A percentile compares a stretch with the other conserved stretches of the same genome.
These are phyloP conservation scores for Saxidomus purpurata DNA, from an alignment of 1,140 invertebrate genomes.

Conservation along the genomic window DNA sequence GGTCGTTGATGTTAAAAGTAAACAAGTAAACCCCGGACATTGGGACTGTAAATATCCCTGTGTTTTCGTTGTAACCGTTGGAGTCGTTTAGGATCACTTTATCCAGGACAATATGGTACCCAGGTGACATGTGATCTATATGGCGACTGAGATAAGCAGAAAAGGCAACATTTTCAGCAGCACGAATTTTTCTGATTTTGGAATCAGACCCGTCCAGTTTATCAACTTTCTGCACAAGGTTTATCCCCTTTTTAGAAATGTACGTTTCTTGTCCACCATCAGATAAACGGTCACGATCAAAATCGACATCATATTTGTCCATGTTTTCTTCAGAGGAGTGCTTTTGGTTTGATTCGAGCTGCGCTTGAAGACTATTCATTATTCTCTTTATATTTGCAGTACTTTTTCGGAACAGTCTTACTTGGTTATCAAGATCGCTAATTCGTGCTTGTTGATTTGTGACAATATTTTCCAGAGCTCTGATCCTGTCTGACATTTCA, in stretches of 20 bases:
- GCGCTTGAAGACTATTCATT: not conserved
- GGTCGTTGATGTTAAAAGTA: not conserved
- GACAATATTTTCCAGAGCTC: not conserved
- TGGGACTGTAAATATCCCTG: not conserved
- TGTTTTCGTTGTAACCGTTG: not conserved
- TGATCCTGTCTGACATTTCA: not conserved
- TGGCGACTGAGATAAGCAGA: not conserved
- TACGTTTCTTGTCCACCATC: not conserved
- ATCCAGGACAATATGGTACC: not conserved
- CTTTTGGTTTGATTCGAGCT: not conserved
- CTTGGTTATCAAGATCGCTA: not conserved
- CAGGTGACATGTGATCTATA: not conserved
- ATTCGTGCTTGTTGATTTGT: not conserved
- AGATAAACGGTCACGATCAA: not conserved
- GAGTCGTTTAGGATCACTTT: not conserved
- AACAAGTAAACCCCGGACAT: not conserved
- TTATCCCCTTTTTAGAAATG: not conserved
- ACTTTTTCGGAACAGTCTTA: not conserved
- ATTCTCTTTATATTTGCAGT: not conserved
- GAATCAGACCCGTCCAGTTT: not conserved
- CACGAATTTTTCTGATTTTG: not conserved
- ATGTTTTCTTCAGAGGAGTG: not conserved
- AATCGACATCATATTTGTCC: not conserved
- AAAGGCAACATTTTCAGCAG: not conserved
- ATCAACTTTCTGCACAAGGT: not conserved